A percentile compares a stretch with the other conserved stretches of the same genome.
Evolutionary conservation across 2,113 vertebrate species (phyloP).

Genomic region (Arenaria interpres): DNA sequence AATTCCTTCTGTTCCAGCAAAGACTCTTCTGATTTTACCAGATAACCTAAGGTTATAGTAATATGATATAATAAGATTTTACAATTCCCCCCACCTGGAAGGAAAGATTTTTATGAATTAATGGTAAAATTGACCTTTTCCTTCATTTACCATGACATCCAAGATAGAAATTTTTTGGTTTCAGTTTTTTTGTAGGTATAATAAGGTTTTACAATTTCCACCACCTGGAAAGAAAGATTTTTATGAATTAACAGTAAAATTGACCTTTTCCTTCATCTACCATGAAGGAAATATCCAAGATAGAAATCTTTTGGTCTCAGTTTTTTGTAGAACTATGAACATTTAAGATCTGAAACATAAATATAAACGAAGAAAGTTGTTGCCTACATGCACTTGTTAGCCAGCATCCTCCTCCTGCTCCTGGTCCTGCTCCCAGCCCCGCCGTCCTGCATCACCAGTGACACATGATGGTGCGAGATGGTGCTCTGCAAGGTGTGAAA

Average conservation of each 20-base stretch:
- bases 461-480: accelerated
- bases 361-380: background rate
- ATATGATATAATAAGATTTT: background rate
- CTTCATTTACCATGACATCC: background rate
- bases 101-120: background rate
- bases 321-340: background rate
- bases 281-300: background rate
- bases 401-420: background rate
- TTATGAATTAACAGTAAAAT: background rate
- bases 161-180: background rate
- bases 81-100: background rate
- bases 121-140: background rate
- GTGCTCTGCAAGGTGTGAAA: accelerated
- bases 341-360: background rate
- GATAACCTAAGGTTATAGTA: background rate
- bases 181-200: background rate
- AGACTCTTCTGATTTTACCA: background rate
- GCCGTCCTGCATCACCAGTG: accelerated
- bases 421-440: background rate
- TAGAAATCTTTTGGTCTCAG: background rate
- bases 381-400: background rate
- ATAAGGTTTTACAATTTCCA: background rate
- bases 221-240: background rate
- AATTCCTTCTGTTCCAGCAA: background rate
- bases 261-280: background rate